These are phyloP conservation scores for Acridotheres tristis DNA, from an alignment of 2,797 vertebrate genomes.

Conservation along the genomic window DNA sequence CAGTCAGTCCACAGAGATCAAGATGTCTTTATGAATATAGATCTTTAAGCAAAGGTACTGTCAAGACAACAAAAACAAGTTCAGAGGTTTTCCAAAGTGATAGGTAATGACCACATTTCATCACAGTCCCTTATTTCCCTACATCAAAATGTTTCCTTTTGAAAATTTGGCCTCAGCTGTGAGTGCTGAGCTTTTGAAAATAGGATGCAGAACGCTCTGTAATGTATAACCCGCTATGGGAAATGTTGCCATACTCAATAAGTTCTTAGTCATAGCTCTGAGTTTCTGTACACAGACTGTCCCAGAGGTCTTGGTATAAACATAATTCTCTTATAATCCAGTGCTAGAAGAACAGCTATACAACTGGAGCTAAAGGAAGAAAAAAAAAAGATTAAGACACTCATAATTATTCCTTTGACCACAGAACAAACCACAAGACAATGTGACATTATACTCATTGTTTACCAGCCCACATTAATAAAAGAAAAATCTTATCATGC, in stretches of 20 bases:
- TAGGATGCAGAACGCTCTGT: neutral
- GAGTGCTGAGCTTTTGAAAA: neutral
- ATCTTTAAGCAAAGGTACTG: neutral
- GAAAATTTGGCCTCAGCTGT: neutral
- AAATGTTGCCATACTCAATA: neutral
- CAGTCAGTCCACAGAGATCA: neutral
- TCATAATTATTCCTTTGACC: neutral
- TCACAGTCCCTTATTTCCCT: neutral
- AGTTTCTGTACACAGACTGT: neutral
- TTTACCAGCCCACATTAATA: neutral
- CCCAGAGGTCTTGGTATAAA: neutral
- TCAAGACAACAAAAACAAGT: slow-evolving; percentile 5
- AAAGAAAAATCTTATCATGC: neutral
- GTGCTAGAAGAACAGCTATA: neutral
- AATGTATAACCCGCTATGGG: neutral
- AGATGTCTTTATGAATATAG: neutral
- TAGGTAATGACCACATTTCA: neutral
- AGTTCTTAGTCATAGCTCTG: neutral
- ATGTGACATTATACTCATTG: neutral
- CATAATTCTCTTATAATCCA: neutral
- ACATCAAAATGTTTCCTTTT: neutral
- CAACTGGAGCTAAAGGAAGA: neutral
- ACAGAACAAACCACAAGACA: neutral
- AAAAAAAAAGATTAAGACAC: neutral
- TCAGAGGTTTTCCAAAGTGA: neutral